Evolutionary conservation across 2,888 invertebrate species (phyloP), one percentile per base, ranked within the genome.

Genomic region (Lithodes maja): DNA sequence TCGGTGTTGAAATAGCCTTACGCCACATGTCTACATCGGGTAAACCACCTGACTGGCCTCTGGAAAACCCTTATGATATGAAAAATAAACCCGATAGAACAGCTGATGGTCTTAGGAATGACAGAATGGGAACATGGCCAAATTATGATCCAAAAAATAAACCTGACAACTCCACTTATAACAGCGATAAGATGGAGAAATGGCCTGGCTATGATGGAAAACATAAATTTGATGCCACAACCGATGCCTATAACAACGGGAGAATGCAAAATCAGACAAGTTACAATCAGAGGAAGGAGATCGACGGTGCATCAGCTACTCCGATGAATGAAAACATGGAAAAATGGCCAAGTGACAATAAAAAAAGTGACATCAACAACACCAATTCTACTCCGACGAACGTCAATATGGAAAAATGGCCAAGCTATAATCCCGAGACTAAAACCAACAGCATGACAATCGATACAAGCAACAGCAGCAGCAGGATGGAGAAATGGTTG

Each of bases 21-120:
- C 9, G 77, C 9, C 49, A 17, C 50, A 77, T 77, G 77, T 77
- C 77, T 33, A 77, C 77, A 0, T 77, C 77, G 9, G 52, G 77
- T 33, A 33, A 77, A 9, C 77, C 77, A 33, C 77, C 77, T 3
- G 77, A 77, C 2, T 77, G 61, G 61, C 61, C 77, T 3, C 77
- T 5, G 5, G 49, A 49, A 5, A 9, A n/a, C 33, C 33, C 33
- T 3, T 33, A 17, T 33, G 49, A 77, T 50, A 49, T 33, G 1
- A 33, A 17, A 9, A 77, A 50, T 5, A 17, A 15, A 50, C 33
- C 3, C 1, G 52, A 61, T 61, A 61, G 12, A 7, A 61, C 61
- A 61, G 12, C 5, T 61, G 61, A 61, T 7, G 12, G 61, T 12
- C 12, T 61, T 61, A 61, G 61, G 7, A 61, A 12, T 61, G 61